Evolutionary conservation across 2,888 invertebrate genomes (phyloP), one percentile per base, ranked within the genome.

Genomic region (Amblyteles armatorius): DNA sequence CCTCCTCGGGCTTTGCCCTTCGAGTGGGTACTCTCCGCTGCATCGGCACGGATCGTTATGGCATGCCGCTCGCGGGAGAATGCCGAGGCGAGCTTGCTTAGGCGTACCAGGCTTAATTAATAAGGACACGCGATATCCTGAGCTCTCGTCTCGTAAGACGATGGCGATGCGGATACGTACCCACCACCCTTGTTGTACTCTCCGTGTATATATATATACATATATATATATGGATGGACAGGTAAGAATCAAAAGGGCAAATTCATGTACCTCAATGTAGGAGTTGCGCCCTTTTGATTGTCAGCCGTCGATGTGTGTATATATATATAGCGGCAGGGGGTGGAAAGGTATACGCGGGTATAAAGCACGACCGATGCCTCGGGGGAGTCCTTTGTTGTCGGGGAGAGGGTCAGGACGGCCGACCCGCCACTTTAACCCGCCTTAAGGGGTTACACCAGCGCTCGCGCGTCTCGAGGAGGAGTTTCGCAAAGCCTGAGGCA

Each of bases 81-180:
- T 86, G 85, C 78, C 82, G 65, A 50, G 63, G 81, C 67, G 73
- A 81, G 81, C 78, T 83, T 83, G 86, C 74, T 74, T 81, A 88
- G 86, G 85, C 90, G 90, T 90, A 92, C 92, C 90, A 90, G 91
- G 93, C 93, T 93, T 93, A 94, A 94, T 94, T 94, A 94, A 93
- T 93, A 93, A 94, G 93, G 94, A 94, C 93, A 94, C 92, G 93
- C 93, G 94, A 94, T 93, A 93, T 93, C 92, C 92, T 86, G 89
- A 90, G 85, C 76, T 74, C 55, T 82, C 60, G 74, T 83, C 82
- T 90, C 88, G 89, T 88, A 92, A 92, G 93, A 92, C 89, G 91
- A 87, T 82, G 91, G 87, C 86, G 84, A 89, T 88, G 84, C 79
- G 63, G 71, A 80, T 79, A 77, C 71, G 26, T 67, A 44, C n/a